Evolutionary conservation across 2,113 vertebrate genomes (phyloP).

Genomic region (Malurus alboscapulatus): DNA sequence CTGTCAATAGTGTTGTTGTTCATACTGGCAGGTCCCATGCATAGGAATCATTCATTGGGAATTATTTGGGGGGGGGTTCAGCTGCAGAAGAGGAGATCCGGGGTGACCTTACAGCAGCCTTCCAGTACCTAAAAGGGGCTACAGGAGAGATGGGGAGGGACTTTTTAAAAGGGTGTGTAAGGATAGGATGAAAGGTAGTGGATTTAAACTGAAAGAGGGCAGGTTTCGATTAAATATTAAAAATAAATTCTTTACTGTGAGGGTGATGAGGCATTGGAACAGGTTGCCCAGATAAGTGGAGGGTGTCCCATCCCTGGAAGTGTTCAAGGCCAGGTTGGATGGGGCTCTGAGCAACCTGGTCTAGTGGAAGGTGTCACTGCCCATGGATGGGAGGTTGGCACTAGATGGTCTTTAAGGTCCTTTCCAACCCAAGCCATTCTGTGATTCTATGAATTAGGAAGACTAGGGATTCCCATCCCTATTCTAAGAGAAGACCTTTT

Average conservation of each 20-base stretch:
- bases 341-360: neutral
- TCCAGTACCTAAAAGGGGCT: neutral
- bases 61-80: neutral
- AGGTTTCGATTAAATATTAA: neutral
- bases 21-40: neutral
- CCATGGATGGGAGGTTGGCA: neutral
- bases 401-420: neutral
- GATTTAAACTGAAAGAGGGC: neutral
- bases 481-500: neutral
- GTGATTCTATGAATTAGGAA: neutral
- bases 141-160: neutral
- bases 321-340: neutral
- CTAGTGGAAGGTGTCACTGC: neutral
- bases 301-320: neutral
- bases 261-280: neutral
- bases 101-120: neutral
- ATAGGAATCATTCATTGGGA: neutral
- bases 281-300: neutral
- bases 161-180: neutral
- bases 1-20: rapidly evolving
- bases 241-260: neutral
- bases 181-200: neutral
- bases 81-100: neutral
- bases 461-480: neutral
- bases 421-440: neutral